Base-by-base conservation (phyloP, 2,888 invertebrate species). In the Ophraella communa region DNA sequence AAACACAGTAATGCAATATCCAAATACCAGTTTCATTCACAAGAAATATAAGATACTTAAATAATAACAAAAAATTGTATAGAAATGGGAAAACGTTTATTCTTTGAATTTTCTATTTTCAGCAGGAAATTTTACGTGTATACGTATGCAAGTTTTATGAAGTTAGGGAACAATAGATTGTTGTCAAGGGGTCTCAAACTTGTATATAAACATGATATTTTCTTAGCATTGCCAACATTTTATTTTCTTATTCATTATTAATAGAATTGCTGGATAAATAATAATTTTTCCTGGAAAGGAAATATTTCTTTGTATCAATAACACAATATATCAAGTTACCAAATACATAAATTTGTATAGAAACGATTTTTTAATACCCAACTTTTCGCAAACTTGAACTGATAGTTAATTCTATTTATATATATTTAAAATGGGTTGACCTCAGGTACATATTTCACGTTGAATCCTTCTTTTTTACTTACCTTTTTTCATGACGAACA, bases 401-500 rank as follows among this genome's bases (percentile, higher is more conserved):
- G n/a, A n/a, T n/a, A n/a, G n/a, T n/a, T n/a, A n/a, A n/a, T n/a
- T n/a, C n/a, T n/a, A n/a, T n/a, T n/a, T n/a, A n/a, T n/a, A n/a
- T n/a, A n/a, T n/a, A n/a, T n/a, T n/a, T n/a, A n/a, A n/a, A n/a
- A n/a, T n/a, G n/a, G n/a, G n/a, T n/a, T n/a, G n/a, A n/a, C n/a
- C n/a, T n/a, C n/a, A n/a, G n/a, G n/a, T 20, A 45, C 18, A 20
- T 27, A 42, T 21, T 11, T 56, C n/a, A 27, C 11, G 4, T 18
- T 20, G 18, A 3, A 39, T 23, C n/a, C n/a, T n/a, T n/a, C n/a
- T n/a, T n/a, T n/a, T n/a, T n/a, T 21, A 74, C 86, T 84, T 83
- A 95, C 95, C 95, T 88, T 94, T 94, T 84, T 93, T 93, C 80
- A 89, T 87, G 73, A 94, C 94, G 83, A 93, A 93, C 78, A 93